Evolutionary conservation across 2,797 vertebrate species (phyloP), one percentile per base, ranked within the genome.

Genomic region (Xyrichtys novacula): DNA sequence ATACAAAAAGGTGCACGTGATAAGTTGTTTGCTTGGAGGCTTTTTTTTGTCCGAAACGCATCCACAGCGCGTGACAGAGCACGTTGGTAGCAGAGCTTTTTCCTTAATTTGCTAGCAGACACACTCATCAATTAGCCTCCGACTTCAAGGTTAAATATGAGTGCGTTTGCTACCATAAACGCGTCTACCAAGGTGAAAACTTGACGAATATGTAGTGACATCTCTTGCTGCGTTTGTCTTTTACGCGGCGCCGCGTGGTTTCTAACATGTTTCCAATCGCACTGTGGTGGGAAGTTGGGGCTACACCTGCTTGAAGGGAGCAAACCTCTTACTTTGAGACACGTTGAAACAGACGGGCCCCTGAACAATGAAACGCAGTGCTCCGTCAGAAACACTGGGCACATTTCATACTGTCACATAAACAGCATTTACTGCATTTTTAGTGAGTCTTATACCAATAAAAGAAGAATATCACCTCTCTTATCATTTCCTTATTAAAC

Each of bases 101-200:
- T 76, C 74, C 19, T 0, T 49, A 52, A 84, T 84, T 72, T 55
- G 64, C 79, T 64, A 54, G 76, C 73, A 31, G 11, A 34, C 40
- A 42, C 59, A 8, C 48, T 64, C 81, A 6, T 65, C 74, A 89
- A 87, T 88, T 83, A 84, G 71, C 71, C 60, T 34, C 53, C 74
- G 53, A 65, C 66, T 59, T 64, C 87, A 88, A 89, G 89, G 89
- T 88, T 88, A 87, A 69, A 6, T 3, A 3, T 17, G 25, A 53
- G 29, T 17, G 48, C 3, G 42, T 19, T 2, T 39, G 44, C 17
- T 0, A 53, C 53, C 56, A 31, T 54, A 4, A 9, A 71, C 67
- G 1, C 29, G 62, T 54, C 28, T 2, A 38, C 44, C 79, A 75
- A 85, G 83, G 85, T 80, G 84, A 67, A 55, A 89, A 88, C 75